Base-by-base conservation (phyloP, 2,113 vertebrate genomes). In the Trochalopteron elliotii region DNA sequence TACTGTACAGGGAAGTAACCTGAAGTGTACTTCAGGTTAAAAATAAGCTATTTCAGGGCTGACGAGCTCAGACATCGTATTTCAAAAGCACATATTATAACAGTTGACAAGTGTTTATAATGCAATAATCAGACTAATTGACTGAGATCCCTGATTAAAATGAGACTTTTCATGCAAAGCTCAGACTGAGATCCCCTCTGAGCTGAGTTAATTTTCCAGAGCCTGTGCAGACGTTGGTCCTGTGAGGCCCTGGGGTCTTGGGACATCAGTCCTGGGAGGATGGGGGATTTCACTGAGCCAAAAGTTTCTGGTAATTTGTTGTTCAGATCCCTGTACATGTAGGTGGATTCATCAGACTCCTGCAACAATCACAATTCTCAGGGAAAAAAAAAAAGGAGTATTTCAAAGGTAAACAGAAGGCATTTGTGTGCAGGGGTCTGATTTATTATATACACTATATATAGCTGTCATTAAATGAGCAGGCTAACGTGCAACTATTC, bases 381-480 rank as follows among this genome's bases (percentile, higher is more conserved):
- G 45, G 8, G 4, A 35, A 44, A 44, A 42, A 18, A 37, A 42
- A 42, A 20, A 64, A 61, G 6, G 11, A 21, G 40, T 39, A 45
- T 93, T 96, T 96, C 59, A 75, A 89, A 94, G 77, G 88, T 96
- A 94, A 97, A 95, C 74, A 88, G 83, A 92, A 94, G 52, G 45
- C 80, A 95, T 95, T 95, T 90, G 55, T 94, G 70, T 94, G 65
- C 88, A 55, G 77, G 94, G 55, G 89, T 97, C 97, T 97, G 98
- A 97, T 98, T 98, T 98, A 98, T 98, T 98, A 98, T 98, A 98
- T 96, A 97, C 96, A 63, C 69, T 96, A 93, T 97, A 97, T 97
- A 98, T 97, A 97, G 97, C 93, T 98, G 97, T 98, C 97, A 97
- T 98, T 98, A 98, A 98, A 98, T 98, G 98, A 98, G 98, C 98